Base-by-base conservation (phyloP, 1,140 invertebrate genomes). In the Cataglyphis hispanica region DNA sequence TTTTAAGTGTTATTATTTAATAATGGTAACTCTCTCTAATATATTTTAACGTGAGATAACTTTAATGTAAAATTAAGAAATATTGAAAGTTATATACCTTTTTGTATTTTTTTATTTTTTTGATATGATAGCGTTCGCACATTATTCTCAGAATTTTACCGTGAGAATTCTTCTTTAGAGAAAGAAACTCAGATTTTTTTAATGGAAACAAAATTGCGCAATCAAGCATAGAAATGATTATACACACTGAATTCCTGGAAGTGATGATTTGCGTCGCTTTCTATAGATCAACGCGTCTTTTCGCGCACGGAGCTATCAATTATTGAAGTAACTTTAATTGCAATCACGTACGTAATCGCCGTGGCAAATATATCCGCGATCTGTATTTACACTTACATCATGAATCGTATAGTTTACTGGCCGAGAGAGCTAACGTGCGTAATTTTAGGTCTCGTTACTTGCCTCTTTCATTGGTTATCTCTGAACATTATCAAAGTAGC, bases 251-350 rank as follows among this genome's bases (percentile, higher is more conserved):
- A 83, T 83, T 83, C 78, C n/a, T 72, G 40, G 78, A 83, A 83
- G 53, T 74, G 53, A 83, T 74, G 53, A 83, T 83, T 83, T 34
- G 8, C 64, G 10, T 40, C 13, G 34, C 64, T 40, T 53, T 81
- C 46, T 83, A 69, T 56, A 53, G 37, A 83, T 83, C 67, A 85
- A 85, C 76, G 61, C 76, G 58, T 84, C 53, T 76, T 76, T 25
- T 58, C 43, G 37, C 60, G 46, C 61, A 34, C 61, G 46, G 63
- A 22, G 34, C 84, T 85, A 80, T 85, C 75, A 81, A 80, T 85
- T 80, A 85, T 85, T 60, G 64, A 86, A 86, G 64, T 86, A 66
- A 80, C 37, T 86, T 86, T 86, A 86, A 86, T 81, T 83, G 22
- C 84, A 22, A 84, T 83, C 63, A 61, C 64, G 16, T 84, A 69